Evolutionary conservation across 2,888 invertebrate species (phyloP).

Genomic region (Oligia strigilis): DNA sequence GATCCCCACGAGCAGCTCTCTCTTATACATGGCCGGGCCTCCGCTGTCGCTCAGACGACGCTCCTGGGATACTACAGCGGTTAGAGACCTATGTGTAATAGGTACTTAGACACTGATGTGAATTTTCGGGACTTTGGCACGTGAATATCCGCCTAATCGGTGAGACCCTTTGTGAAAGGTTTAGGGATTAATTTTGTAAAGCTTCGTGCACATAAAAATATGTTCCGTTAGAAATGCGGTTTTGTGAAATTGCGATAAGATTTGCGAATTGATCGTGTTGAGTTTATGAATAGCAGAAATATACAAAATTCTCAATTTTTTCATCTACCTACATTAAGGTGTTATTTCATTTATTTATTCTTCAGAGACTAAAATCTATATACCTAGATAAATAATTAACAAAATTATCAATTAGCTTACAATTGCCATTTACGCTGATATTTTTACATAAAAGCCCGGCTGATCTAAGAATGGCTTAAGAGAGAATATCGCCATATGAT

Average conservation of each 20-base stretch:
- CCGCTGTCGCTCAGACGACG: constrained; percentile 80
- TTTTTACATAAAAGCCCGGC: background rate
- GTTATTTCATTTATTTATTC: background rate
- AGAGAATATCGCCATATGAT: background rate
- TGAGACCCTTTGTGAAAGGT: background rate
- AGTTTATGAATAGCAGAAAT: background rate
- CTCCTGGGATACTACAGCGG: constrained; percentile 67
- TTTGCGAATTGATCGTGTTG: background rate
- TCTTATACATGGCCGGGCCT: constrained; percentile 75
- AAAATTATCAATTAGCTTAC: background rate
- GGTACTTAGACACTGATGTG: constrained; percentile 11
- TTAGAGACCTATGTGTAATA: constrained; percentile 28
- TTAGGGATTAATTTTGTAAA: background rate
- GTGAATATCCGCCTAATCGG: constrained; percentile 22
- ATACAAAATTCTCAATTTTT: background rate
- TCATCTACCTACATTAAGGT: background rate
- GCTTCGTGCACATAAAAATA: background rate
- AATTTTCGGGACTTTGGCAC: background rate
- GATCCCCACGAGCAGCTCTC: constrained; percentile 75
- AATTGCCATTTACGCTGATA: background rate
- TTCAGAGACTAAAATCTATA: background rate
- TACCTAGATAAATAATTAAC: background rate
- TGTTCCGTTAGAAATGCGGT: background rate
- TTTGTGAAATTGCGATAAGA: background rate
- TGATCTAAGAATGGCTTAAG: background rate